Conservation (phyloP, 2,888 invertebrate species). For the Mimachlamys varia region DNA sequence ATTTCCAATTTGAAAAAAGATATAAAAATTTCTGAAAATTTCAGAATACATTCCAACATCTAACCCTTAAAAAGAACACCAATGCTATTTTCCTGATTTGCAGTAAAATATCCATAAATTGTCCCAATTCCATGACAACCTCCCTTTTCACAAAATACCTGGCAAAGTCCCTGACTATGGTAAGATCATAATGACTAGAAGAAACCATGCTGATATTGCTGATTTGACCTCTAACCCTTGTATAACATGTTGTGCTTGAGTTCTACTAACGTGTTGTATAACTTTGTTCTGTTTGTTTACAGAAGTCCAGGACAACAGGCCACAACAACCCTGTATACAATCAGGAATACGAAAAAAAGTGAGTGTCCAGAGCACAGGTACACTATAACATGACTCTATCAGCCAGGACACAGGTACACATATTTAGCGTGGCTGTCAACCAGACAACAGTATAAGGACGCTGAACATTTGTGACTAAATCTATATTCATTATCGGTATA, state of each 20-base stretch:
- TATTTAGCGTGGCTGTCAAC: neutral
- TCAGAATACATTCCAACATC: too few species aligned
- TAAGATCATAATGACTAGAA: too few species aligned
- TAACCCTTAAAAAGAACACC: too few species aligned
- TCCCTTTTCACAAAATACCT: too few species aligned
- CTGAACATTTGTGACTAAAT: neutral
- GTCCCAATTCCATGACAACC: too few species aligned
- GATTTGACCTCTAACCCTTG: neutral
- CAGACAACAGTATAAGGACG: neutral
- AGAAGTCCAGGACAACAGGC: neutral
- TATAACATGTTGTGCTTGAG: neutral
- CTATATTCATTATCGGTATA: neutral
- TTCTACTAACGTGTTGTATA: constrained; percentile 6
- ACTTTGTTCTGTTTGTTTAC: neutral
- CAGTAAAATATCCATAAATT: too few species aligned
- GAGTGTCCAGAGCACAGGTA: neutral
- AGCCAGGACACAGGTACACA: too few species aligned
- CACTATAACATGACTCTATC: neutral
- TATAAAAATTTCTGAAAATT: too few species aligned
- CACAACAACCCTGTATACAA: neutral
- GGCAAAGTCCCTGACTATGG: too few species aligned
- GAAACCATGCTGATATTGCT: too few species aligned
- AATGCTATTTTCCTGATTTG: too few species aligned
- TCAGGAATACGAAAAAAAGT: neutral
- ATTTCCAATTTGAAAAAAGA: too few species aligned